These are phyloP conservation scores for Heteromurus nitidus DNA, from an alignment of 2,888 invertebrate genomes.

Conservation along the genomic window DNA sequence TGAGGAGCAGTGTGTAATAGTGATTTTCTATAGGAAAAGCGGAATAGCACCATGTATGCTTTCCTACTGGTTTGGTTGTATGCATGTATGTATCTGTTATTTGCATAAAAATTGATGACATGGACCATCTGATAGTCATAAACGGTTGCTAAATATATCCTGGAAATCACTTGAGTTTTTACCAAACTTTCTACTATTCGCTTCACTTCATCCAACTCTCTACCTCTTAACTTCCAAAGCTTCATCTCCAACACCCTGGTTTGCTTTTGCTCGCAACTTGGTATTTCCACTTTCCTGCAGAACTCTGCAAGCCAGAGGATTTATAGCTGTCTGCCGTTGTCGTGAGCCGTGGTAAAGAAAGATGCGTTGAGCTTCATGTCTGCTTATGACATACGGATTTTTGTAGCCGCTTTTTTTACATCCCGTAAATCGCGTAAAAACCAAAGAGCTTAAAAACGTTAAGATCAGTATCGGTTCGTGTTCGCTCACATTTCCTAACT, in stretches of 20 bases:
- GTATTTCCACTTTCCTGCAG: conserved; percentile 4
- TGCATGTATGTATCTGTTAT: conserved; percentile 31
- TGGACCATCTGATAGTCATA: conserved; percentile 63
- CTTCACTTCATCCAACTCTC: neutral
- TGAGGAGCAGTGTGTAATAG: too few relatives aligned
- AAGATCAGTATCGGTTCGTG: too few relatives aligned
- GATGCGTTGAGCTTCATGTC: conserved; percentile 9
- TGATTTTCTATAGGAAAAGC: too few relatives aligned
- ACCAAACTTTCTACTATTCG: neutral
- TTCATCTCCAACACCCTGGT: neutral
- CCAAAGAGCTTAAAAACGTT: too few relatives aligned
- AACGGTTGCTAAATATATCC: conserved; percentile 55
- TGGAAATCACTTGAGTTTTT: conserved; percentile 35
- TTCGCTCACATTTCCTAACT: too few relatives aligned
- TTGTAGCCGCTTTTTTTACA: conserved; percentile 19
- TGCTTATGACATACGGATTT: conserved; percentile 23
- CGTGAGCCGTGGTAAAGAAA: neutral
- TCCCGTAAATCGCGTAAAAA: too few relatives aligned
- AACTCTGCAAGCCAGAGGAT: neutral
- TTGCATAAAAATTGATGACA: conserved; percentile 63
- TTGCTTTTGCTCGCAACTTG: neutral
- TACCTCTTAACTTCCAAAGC: neutral
- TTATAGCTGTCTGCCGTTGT: too few relatives aligned
- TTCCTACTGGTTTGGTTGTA: too few relatives aligned
- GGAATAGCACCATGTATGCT: too few relatives aligned